A percentile compares a stretch with the other conserved stretches of the same genome.
Evolutionary conservation across 2,113 vertebrate species (phyloP).

Genomic region (Poeciliopsis prolifica): DNA sequence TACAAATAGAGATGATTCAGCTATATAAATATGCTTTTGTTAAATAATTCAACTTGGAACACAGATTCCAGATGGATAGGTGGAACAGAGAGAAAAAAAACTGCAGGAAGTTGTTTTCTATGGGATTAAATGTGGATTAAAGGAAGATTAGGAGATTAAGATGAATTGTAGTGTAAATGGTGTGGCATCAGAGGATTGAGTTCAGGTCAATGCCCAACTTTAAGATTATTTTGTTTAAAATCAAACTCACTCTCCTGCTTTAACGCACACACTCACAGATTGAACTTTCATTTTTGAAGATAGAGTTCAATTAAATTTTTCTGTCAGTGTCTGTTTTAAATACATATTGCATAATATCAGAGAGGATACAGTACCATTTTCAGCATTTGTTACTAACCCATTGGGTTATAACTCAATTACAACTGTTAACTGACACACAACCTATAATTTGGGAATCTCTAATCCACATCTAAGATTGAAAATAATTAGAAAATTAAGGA

Average conservation of each 20-base stretch:
- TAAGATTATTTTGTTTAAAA: conserved; percentile 31
- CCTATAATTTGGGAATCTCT: background rate
- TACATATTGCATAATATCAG: background rate
- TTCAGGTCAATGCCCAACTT: conserved; percentile 24
- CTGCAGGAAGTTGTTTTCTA: conserved; percentile 47
- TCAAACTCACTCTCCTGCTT: background rate
- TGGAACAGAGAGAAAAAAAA: conserved; percentile 29
- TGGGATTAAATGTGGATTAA: conserved; percentile 61
- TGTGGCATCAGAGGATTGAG: conserved; percentile 38
- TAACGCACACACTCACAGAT: background rate
- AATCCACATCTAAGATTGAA: background rate
- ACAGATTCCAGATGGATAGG: conserved; percentile 1
- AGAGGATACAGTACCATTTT: background rate
- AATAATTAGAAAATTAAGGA: background rate
- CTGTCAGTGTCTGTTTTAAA: conserved; percentile 15
- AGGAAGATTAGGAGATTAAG: conserved; percentile 63
- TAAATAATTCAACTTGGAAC: conserved; percentile 6
- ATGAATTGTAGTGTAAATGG: conserved; percentile 40
- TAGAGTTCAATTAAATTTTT: conserved; percentile 16
- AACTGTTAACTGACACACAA: background rate
- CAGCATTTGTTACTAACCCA: background rate
- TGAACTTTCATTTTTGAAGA: conserved; percentile 6
- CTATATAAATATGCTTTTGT: conserved; percentile 1
- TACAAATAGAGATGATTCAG: background rate
- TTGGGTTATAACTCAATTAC: background rate